These are phyloP conservation scores for Otolemur crassicaudatus DNA, from an alignment of 2,797 vertebrate genomes.

Conservation along the genomic window DNA sequence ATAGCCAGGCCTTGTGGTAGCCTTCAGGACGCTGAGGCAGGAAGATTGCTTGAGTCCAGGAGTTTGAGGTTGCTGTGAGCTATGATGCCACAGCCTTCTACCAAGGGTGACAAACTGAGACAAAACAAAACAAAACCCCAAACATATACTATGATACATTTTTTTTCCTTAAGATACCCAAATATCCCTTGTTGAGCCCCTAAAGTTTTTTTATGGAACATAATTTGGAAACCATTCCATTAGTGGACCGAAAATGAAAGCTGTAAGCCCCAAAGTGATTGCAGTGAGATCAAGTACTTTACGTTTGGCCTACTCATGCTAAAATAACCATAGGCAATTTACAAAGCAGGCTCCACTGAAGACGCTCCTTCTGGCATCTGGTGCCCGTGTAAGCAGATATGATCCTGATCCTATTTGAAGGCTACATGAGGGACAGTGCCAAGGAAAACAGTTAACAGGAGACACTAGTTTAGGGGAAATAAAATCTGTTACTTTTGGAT, in stretches of 20 bases:
- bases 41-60: too few relatives aligned
- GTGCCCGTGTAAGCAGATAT: not conserved
- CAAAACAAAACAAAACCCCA: not conserved
- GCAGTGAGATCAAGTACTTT: not conserved
- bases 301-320: not conserved
- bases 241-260: not conserved
- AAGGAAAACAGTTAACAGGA: conserved; percentile 12
- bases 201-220: conserved; percentile 4
- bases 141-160: not conserved
- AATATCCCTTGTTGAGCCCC: not conserved
- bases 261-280: not conserved
- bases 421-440: not conserved
- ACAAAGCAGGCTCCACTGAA: not conserved
- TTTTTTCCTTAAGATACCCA: not conserved
- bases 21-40: too few relatives aligned
- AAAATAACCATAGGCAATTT: not conserved
- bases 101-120: too few relatives aligned
- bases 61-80: too few relatives aligned
- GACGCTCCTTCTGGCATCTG: not conserved
- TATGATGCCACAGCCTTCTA: too few relatives aligned
- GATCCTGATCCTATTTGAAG: not conserved
- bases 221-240: conserved; percentile 19
- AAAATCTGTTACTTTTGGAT: not conserved
- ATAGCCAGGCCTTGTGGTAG: too few relatives aligned
- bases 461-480: conserved; percentile 39